Evolutionary conservation across 2,113 vertebrate species (phyloP), one percentile per base, ranked within the genome.

Genomic region (Halcyon senegalensis): DNA sequence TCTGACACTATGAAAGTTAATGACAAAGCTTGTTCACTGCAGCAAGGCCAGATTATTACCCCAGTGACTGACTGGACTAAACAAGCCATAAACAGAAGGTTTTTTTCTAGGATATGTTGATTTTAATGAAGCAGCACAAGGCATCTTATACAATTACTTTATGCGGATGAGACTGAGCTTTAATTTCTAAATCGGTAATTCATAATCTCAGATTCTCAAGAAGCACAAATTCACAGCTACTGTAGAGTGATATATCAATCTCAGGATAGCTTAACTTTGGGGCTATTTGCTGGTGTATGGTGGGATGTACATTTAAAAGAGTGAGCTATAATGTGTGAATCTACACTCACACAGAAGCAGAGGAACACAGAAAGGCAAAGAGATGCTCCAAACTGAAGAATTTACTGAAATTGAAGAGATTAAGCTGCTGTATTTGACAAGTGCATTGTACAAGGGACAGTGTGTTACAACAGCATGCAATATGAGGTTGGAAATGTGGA

Each of bases 371-470:
- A 69, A 46, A 89, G 37, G 25, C 11, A 89, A 74, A 67, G 19
- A 91, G 31, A 50, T 25, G 31, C 8, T 75, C 14, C 43, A 75
- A 43, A 16, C 1, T 60, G 24, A 85, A 64, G 17, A 60, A 75
- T 13, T 7, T 35, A 16, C 8, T 66, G 59, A 83, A 88, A 84
- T 1, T 33, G 28, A 23, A 70, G 41, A 69, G 68, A 89, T 75
- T 33, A 69, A 58, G 19, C 13, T 27, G 25, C 11, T 48, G 19
- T 8, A 18, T 62, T 73, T 83, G 46, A 24, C 24, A 51, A 62
- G 28, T 0, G 1, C 0, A 0, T 16, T 51, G 41, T 33, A 35
- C 1, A 10, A 66, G 23, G n/a, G 31, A 35, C 37, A 72, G 6
- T 8, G 21, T 59, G 11, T 58, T 46, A 44, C 28, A 70, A 80